Percentiles rank a stretch among this genome's conserved stretches.
phyloP scores from a whole-genome alignment of 2,797 vertebrate genomes.

The Pangasius djambal region DNA sequence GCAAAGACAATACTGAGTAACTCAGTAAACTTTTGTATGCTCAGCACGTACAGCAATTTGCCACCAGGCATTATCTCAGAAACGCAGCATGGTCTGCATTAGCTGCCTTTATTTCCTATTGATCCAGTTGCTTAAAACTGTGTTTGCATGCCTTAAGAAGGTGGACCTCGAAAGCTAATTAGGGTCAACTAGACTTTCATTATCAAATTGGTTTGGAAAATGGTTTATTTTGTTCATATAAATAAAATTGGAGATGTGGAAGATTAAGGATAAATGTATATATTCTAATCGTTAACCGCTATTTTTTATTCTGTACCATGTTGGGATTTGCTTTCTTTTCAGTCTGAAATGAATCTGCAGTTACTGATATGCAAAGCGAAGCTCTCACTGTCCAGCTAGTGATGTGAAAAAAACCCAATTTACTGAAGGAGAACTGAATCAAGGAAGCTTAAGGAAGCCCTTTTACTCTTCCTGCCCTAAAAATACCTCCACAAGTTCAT shows the following conservation, averaged over 20 bases:
- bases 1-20: background rate
- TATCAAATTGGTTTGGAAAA: background rate
- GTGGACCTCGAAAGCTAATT: slow-evolving; percentile 45
- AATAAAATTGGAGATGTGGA: background rate
- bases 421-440: background rate
- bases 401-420: background rate
- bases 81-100: slow-evolving; percentile 24
- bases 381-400: background rate
- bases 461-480: background rate
- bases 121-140: slow-evolving; percentile 52
- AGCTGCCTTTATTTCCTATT: slow-evolving; percentile 55
- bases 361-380: slow-evolving; percentile 39
- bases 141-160: slow-evolving; percentile 35
- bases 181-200: slow-evolving; percentile 38
- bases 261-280: background rate
- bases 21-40: slow-evolving; percentile 36
- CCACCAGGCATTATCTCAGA: slow-evolving; percentile 46
- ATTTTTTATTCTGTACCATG: background rate
- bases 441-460: background rate
- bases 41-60: slow-evolving; percentile 37
- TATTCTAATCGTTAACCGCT: background rate
- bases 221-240: background rate
- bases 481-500: background rate
- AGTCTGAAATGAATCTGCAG: slow-evolving; percentile 39
- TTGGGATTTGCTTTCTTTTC: slow-evolving; percentile 4